Evolutionary conservation across 2,888 invertebrate species (phyloP), one percentile per base, ranked within the genome.

Genomic region (Hirtodrosophila confusa): DNA sequence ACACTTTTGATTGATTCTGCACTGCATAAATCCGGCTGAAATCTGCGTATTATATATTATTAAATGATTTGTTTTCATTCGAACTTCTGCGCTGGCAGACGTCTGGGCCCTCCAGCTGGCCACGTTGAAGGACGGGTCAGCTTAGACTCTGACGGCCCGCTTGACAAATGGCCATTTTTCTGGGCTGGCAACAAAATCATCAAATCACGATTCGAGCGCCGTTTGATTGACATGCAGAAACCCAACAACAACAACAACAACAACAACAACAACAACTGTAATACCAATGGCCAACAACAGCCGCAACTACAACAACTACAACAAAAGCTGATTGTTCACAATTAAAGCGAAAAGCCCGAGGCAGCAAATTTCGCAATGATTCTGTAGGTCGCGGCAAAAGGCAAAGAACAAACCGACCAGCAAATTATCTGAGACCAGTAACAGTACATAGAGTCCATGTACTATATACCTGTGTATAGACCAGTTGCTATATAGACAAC

Each of bases 171-270:
- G 71, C 27, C 64, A 54, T 70, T 35, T 56, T 27, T 27, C 4
- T 27, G 27, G 56, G 45, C 47, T 55, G 54, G 60, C 62, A 73
- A 71, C 57, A 76, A 85, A 85, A 86, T 77, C 83, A 88, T 86
- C 88, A 86, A 88, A 86, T 88, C 84, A 84, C 84, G 88, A 88
- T 68, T 82, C 73, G 70, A 80, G 71, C 71, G 69, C 66, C 73
- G 62, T 79, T 86, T 84, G 86, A 87, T 87, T 84, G 84, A 84
- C 84, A 82, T 80, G 79, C 66, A 69, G 53, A 69, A 61, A 60
- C 53, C 68, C 65, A 62, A 47, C 8, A 56, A 48, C 51, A 65
- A 58, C 55, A 43, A 57, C 37, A 67, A 51, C 43, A 36, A 61
- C 33, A n/a, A 51, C 33, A 47, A 66, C n/a, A 62, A 29, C 54